Base-by-base conservation (phyloP, 2,113 vertebrate genomes). In the Gobius niger region DNA sequence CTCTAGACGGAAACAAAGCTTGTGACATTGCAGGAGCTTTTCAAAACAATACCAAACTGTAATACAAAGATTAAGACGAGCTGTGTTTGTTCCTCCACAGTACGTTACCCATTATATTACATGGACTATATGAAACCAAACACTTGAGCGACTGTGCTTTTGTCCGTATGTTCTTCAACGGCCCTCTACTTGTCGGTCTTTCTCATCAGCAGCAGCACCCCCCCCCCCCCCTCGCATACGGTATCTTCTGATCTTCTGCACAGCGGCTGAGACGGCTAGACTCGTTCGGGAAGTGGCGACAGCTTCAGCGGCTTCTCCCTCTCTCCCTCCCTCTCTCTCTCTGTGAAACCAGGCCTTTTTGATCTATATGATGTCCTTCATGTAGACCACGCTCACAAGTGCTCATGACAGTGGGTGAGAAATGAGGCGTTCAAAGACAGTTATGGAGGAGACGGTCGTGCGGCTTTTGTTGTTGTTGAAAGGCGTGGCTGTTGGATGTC, bases 181-280 rank as follows among this genome's bases (percentile, higher is more conserved):
- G 47, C 54, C 62, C 40, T 79, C 56, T 34, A 78, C 82, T 81
- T 82, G 85, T 75, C 59, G 52, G 34, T 66, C 14, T 70, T 63
- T 84, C 53, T 19, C 61, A 9, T 64, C 72, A 52, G 24, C 24
- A 34, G 24, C 24, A 34, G 24, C 24, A 34, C 24, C 1, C 24
- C 24, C 11, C 1, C 24, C 24, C 11, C 54, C 63, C 11, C 46
- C 61, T 60, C 47, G 56, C 52, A 5, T 9, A 56, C 41, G 77
- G 73, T 78, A 77, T 80, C 83, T 80, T 88, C 81, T 81, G 50
- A 84, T 87, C 75, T 89, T 54, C 24, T 18, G 47, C 70, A 73
- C 82, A 80, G 72, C 73, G 46, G 68, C 81, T 81, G 87, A 83
- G 77, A 72, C 80, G 70, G 82, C 83, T 72, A 67, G 76, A 69